Conservation (phyloP, 2,888 invertebrate genomes). For the Dione vanillae region DNA sequence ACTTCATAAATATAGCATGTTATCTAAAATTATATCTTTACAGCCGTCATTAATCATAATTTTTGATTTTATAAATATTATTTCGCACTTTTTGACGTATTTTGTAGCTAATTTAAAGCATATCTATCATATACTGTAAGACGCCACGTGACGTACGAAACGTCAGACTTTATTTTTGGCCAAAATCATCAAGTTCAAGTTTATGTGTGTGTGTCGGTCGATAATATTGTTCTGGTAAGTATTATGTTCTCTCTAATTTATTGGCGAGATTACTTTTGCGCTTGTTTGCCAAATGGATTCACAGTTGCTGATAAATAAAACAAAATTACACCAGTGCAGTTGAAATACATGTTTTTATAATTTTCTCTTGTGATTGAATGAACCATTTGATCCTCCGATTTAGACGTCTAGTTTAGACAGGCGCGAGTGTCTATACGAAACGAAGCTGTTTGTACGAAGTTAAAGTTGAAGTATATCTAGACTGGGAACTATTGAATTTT, state of each 20-base stretch:
- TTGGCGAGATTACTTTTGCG: constrained; percentile 29
- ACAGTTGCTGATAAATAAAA: constrained; percentile 38
- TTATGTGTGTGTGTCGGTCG: constrained; percentile 35
- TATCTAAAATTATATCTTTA: constrained; percentile 9
- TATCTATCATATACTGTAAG: constrained; percentile 2
- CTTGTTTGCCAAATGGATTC: constrained; percentile 43
- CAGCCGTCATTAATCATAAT: constrained; percentile 6
- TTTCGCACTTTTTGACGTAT: constrained; percentile 23
- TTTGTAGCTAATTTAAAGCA: constrained; percentile 12
- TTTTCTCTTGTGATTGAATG: background rate
- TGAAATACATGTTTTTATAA: background rate
- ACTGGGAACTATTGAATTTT: too few relatives aligned
- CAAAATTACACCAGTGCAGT: background rate
- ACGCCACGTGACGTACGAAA: constrained; percentile 19
- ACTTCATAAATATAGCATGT: constrained; percentile 13
- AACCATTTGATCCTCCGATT: background rate
- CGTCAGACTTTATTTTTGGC: constrained; percentile 62
- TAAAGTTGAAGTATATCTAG: too few relatives aligned
- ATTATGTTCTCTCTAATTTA: constrained; percentile 44
- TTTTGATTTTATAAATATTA: constrained; percentile 15
- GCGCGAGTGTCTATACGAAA: background rate
- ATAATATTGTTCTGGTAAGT: constrained; percentile 55
- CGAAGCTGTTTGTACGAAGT: background rate
- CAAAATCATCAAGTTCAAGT: constrained; percentile 70
- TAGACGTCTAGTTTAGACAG: background rate